Percentiles rank a stretch among this genome's conserved stretches.
phyloP scores from a whole-genome alignment of 2,888 invertebrate species.

The Euzetes globulus region DNA sequence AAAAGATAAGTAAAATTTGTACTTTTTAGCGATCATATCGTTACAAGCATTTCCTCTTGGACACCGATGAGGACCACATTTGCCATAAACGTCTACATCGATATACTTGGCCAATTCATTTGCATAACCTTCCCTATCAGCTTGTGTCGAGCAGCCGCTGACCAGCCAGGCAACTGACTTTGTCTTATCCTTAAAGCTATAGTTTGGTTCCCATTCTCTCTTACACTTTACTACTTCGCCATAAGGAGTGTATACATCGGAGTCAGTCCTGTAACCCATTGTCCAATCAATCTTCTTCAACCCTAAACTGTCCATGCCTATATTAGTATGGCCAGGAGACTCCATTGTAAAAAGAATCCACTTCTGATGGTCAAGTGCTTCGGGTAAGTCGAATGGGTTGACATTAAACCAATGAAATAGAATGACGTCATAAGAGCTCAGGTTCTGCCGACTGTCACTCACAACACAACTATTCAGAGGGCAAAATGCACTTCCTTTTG shows the following conservation, averaged over 20 bases:
- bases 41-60: not conserved
- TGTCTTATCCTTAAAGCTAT: not conserved
- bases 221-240: not conserved
- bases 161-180: constrained; percentile 23
- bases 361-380: too few relatives aligned
- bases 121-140: constrained; percentile 15
- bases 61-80: not conserved
- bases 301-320: not conserved
- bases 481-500: too few relatives aligned
- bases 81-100: constrained; percentile 15
- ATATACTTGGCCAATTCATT: not conserved
- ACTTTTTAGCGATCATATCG: not conserved
- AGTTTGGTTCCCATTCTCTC: not conserved
- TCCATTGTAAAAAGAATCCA: too few relatives aligned
- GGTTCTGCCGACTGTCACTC: too few relatives aligned
- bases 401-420: too few relatives aligned
- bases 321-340: constrained; percentile 8
- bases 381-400: too few relatives aligned
- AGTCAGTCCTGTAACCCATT: constrained; percentile 27
- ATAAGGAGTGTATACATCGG: constrained; percentile 26
- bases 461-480: too few relatives aligned
- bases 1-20: constrained; percentile 25
- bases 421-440: too few relatives aligned
- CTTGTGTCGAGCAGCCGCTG: not conserved
- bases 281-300: constrained; percentile 11